Percentiles rank a stretch among this genome's conserved stretches.
Evolutionary conservation across 2,888 invertebrate genomes (phyloP).

Genomic region (Flexamia atlantica): DNA sequence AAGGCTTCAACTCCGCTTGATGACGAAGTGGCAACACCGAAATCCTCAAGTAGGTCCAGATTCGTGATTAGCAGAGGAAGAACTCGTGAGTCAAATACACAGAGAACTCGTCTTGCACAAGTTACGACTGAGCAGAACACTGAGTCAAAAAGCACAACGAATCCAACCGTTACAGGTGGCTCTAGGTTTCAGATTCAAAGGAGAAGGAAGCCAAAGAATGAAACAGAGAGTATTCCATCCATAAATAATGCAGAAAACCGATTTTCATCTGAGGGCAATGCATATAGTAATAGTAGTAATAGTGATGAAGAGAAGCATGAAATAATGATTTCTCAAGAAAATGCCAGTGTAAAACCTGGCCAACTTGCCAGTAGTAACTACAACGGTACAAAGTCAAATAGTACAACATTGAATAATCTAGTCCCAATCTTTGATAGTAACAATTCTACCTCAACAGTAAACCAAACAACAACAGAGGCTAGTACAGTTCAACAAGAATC

Average conservation of each 20-base stretch:
- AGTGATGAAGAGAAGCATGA: slow-evolving; percentile 56
- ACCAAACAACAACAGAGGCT: neutral
- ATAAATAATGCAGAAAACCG: neutral
- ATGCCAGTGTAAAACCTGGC: slow-evolving; percentile 40
- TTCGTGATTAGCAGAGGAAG: slow-evolving; percentile 54
- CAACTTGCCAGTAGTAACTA: slow-evolving; percentile 5
- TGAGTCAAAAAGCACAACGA: slow-evolving; percentile 12
- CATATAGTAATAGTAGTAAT: neutral
- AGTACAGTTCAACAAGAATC: neutral
- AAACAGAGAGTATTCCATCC: slow-evolving; percentile 9
- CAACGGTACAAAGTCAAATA: slow-evolving; percentile 1
- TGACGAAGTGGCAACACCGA: slow-evolving; percentile 32
- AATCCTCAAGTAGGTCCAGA: slow-evolving; percentile 38
- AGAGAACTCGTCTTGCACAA: slow-evolving; percentile 30
- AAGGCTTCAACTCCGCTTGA: neutral
- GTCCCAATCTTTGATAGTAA: neutral
- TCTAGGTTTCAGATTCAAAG: slow-evolving; percentile 55
- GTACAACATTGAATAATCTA: neutral
- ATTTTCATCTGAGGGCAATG: neutral
- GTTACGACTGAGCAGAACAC: slow-evolving; percentile 19
- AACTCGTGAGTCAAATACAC: slow-evolving; percentile 19
- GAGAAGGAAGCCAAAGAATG: slow-evolving; percentile 48
- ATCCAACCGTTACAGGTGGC: slow-evolving; percentile 23
- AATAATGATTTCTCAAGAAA: slow-evolving; percentile 61
- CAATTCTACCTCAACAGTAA: slow-evolving; percentile 8